Evolutionary conservation across 2,797 vertebrate species (phyloP).

Genomic region (Eutrigla gurnardus): DNA sequence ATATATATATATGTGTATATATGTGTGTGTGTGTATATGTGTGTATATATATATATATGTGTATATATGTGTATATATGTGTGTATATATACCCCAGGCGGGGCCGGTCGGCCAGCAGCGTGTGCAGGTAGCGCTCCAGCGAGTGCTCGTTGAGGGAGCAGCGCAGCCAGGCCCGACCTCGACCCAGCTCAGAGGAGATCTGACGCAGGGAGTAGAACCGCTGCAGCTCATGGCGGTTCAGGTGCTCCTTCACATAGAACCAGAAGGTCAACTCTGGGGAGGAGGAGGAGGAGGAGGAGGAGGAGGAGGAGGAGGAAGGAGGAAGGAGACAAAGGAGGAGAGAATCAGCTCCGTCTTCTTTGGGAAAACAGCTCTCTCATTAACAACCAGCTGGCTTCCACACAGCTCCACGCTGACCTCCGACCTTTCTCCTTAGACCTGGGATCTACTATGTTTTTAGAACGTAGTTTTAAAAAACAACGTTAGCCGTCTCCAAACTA

Average conservation of each 20-base stretch:
- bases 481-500: too few relatives aligned
- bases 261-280: slow-evolving; percentile 88
- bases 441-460: too few relatives aligned
- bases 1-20: too few relatives aligned
- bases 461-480: too few relatives aligned
- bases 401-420: slow-evolving; percentile 11
- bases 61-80: too few relatives aligned
- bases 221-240: slow-evolving; percentile 95
- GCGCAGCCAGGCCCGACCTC: slow-evolving; percentile 96
- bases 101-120: slow-evolving; percentile 89
- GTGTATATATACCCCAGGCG: slow-evolving; percentile 87
- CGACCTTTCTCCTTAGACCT: background rate
- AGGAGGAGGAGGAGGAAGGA: background rate
- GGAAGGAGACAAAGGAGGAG: background rate
- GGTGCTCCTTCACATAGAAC: slow-evolving; percentile 95
- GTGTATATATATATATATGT: slow-evolving; percentile 60
- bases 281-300: background rate
- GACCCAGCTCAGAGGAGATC: slow-evolving; percentile 91
- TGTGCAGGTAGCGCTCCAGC: slow-evolving; percentile 94
- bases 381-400: slow-evolving; percentile 7
- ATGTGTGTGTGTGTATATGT: too few relatives aligned
- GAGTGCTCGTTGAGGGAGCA: slow-evolving; percentile 97
- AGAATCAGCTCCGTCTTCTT: slow-evolving; percentile 2
- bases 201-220: slow-evolving; percentile 92
- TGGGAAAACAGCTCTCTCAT: slow-evolving; percentile 35